Percentiles rank a stretch among this genome's conserved stretches.
These are phyloP conservation scores for Diprion similis DNA, from an alignment of 1,140 invertebrate species.

Conservation along the genomic window DNA sequence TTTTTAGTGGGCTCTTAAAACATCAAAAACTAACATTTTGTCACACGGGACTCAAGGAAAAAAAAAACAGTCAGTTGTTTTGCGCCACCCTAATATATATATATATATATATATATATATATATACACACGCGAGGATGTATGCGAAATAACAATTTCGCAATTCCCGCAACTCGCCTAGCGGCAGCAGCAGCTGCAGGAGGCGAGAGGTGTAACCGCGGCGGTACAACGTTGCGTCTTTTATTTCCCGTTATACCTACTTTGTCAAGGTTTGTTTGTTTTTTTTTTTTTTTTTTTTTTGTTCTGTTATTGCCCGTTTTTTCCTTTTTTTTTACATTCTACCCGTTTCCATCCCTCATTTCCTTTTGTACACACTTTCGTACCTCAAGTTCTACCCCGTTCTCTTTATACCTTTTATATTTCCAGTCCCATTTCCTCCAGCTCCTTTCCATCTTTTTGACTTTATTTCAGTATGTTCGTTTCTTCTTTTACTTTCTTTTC, in stretches of 20 bases:
- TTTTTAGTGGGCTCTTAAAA: too few species aligned
- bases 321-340: constrained; percentile 26
- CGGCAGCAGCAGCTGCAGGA: not conserved
- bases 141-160: constrained; percentile 42
- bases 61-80: too few species aligned
- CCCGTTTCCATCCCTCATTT: not conserved
- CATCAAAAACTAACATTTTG: too few species aligned
- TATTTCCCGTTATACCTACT: constrained; percentile 5
- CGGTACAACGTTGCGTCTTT: not conserved
- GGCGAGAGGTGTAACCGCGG: not conserved
- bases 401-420: constrained; percentile 22
- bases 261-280: too few species aligned
- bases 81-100: too few species aligned
- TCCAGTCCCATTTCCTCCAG: not conserved
- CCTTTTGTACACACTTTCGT: not conserved
- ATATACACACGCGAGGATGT: constrained; percentile 8
- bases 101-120: too few species aligned
- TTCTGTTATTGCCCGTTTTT: not conserved
- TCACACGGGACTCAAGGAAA: too few species aligned
- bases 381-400: constrained; percentile 10
- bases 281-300: not conserved
- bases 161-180: not conserved
- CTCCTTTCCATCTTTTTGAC: constrained; percentile 11
- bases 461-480: not conserved
- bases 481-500: constrained; percentile 9